These are phyloP conservation scores for Microcebus lehilahytsara DNA, from an alignment of 2,113 vertebrate genomes.

Conservation along the genomic window DNA sequence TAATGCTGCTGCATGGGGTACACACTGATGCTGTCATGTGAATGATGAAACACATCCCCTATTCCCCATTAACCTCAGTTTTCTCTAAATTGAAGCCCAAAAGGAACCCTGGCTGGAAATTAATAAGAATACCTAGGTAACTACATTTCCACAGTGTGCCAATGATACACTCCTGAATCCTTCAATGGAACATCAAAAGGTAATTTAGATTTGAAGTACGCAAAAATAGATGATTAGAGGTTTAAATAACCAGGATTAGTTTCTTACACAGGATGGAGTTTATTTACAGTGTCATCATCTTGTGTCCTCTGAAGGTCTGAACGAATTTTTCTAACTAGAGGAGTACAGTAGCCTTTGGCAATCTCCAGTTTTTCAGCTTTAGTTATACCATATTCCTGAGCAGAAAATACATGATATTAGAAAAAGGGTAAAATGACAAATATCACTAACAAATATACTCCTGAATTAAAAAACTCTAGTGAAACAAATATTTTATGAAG, in stretches of 20 bases:
- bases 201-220: not conserved
- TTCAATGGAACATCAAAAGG: not conserved
- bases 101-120: not conserved
- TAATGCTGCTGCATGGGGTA: not conserved
- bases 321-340: slow-evolving; percentile 92
- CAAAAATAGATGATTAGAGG: not conserved
- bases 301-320: slow-evolving; percentile 94
- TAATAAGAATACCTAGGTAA: not conserved
- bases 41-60: not conserved
- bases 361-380: slow-evolving; percentile 93
- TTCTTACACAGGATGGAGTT: slow-evolving; percentile 92
- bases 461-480: slow-evolving; percentile 39
- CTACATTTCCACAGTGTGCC: not conserved
- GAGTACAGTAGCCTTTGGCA: slow-evolving; percentile 94
- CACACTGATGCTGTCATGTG: not conserved
- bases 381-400: slow-evolving; percentile 93
- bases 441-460: not conserved
- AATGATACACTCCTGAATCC: not conserved
- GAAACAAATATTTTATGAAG: not conserved
- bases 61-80: not conserved
- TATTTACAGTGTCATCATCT: slow-evolving; percentile 95
- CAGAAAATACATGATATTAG: slow-evolving; percentile 64
- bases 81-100: not conserved
- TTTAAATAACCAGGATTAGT: not conserved
- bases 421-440: slow-evolving; percentile 25